Base-by-base conservation (phyloP, 2,797 vertebrate species). In the Propithecus perrieri region DNA sequence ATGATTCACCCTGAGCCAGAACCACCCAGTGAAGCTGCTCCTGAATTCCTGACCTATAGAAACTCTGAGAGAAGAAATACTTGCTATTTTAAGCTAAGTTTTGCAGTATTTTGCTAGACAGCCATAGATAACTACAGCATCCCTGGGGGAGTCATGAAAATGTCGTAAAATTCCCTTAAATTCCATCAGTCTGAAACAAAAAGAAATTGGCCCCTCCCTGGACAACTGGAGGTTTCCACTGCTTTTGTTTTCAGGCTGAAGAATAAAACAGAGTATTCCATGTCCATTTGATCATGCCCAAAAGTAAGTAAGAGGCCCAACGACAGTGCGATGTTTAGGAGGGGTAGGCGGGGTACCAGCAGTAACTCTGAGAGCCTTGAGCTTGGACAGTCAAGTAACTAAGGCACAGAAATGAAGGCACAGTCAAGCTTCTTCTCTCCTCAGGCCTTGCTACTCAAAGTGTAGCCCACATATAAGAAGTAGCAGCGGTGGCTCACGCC, bases 161-260 rank as follows among this genome's bases (percentile, higher is more conserved):
- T 53, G 33, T 3, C 41, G 41, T 61, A 53, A 88, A 80, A 96
- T 67, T 84, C 38, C 33, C 57, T 93, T 95, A 57, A 78, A 89
- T 69, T 89, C 28, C 7, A 81, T 50, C 8, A 76, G 55, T 33
- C 26, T 63, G 18, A 53, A 96, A 33, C 65, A 50, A 74, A 80
- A 71, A 93, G 83, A 94, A 95, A 84, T 8, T 24, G 17, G 69
- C 30, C 24, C 38, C 35, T 80, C 33, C 8, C 65, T 30, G 46
- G 67, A 88, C 33, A 83, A 55, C 3, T 74, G 13, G 20, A 85
- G 50, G 43, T 83, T 95, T 92, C 26, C 48, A 61, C 0, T 71
- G 48, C 59, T 89, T 88, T 59, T 78, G 74, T 74, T 95, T 92
- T 93, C 38, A 96, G 71, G 33, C 26, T 86, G 35, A 95, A 89